Evolutionary conservation across 1,140 invertebrate species (phyloP).

Genomic region (Drosophila jambulina): DNA sequence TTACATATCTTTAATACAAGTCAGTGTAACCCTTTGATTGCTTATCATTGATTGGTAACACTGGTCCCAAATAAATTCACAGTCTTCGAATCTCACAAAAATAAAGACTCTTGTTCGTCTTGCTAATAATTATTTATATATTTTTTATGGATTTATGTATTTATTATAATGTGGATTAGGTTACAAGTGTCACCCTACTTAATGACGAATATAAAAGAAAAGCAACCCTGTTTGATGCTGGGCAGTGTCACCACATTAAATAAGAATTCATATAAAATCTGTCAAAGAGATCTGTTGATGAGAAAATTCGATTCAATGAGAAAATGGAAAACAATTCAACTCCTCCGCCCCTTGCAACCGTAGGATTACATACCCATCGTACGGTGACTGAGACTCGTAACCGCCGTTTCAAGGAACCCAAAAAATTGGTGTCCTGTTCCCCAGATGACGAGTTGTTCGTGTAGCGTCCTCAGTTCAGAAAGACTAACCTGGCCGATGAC

Average conservation of each 20-base stretch:
- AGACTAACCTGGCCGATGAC: neutral
- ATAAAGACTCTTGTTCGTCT: too few relatives aligned
- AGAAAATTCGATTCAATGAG: too few relatives aligned
- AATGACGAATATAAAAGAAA: too few relatives aligned
- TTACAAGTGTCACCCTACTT: too few relatives aligned
- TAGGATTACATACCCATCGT: slow-evolving; percentile 41
- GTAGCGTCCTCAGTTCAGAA: slow-evolving; percentile 41
- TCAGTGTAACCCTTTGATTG: neutral
- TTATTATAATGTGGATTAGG: too few relatives aligned
- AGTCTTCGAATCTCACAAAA: too few relatives aligned
- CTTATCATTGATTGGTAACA: neutral
- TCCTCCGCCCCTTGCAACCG: slow-evolving; percentile 38
- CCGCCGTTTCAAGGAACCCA: slow-evolving; percentile 17
- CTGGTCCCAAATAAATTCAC: too few relatives aligned
- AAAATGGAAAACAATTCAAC: slow-evolving; percentile 15
- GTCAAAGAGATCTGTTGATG: neutral
- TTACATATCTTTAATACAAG: neutral
- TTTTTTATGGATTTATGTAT: too few relatives aligned
- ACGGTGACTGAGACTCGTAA: slow-evolving; percentile 29
- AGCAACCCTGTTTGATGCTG: neutral
- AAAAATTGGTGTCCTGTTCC: neutral
- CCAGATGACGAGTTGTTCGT: slow-evolving; percentile 58
- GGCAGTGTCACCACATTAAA: neutral
- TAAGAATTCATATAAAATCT: neutral
- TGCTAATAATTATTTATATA: too few relatives aligned